Percentiles rank a stretch among this genome's conserved stretches.
Conservation (phyloP, 2,888 invertebrate genomes). For the Lithodes maja region DNA sequence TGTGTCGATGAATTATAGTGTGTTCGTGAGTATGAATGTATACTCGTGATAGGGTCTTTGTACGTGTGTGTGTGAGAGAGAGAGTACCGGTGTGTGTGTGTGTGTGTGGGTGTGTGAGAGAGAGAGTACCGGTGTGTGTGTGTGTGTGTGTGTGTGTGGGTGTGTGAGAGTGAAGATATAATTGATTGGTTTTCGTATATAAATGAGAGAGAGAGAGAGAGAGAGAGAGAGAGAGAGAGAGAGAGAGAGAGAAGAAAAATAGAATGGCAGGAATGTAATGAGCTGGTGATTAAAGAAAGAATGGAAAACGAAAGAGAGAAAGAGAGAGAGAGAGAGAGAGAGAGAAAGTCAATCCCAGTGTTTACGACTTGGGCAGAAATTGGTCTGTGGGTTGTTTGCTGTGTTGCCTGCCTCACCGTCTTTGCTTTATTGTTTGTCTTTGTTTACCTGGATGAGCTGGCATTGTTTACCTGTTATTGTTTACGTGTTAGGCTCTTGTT, state of each 20-base stretch:
- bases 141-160: no score
- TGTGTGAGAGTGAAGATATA: no score
- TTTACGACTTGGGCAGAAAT: neutral
- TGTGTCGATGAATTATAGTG: no score
- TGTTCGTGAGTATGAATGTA: no score
- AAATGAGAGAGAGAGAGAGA: neutral
- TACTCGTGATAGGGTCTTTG: no score
- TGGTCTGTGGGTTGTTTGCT: neutral
- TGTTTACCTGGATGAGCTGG: neutral
- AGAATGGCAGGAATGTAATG: neutral
- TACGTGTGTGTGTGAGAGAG: no score
- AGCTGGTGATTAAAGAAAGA: neutral
- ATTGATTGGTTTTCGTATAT: no score
- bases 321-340: neutral
- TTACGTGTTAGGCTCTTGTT: neutral
- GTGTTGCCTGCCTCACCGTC: neutral
- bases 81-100: no score
- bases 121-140: no score
- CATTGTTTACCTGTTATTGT: neutral
- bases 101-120: no score
- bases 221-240: slow-evolving; percentile 3
- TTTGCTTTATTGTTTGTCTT: neutral
- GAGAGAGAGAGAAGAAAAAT: neutral
- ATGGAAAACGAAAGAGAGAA: neutral
- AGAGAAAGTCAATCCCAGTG: neutral